Base-by-base conservation (phyloP, 1,140 invertebrate genomes). In the Cardiocondyla obscurior region DNA sequence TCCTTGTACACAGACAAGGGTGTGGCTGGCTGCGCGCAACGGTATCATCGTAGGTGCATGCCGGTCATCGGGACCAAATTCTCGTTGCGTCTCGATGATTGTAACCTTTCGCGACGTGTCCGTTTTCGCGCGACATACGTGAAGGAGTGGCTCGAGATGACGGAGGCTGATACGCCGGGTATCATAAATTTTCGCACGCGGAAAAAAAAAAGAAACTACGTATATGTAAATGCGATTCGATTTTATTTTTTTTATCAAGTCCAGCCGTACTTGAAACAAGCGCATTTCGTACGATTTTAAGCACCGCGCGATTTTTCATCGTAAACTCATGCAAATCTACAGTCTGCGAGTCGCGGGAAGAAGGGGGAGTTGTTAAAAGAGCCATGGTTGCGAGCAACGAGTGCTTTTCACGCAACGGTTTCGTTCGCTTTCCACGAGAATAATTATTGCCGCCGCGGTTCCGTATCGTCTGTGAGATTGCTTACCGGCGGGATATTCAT, bases 11-110 rank as follows among this genome's bases (percentile, higher is more conserved):
- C 86, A 85, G 81, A 79, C 82, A 85, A 92, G 89, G 92, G 92
- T 91, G 92, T 93, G 92, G 92, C 92, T 90, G 83, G 83, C 60
- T 82, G 76, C 77, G 89, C 82, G 88, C 91, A 93, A 92, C 91
- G 91, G 91, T 92, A 93, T 92, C 91, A 92, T 92, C 90, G 90
- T 81, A 64, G 69, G 85, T 84, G 85, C 91, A 88, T 88, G 79
- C 87, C 82, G 87, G 88, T 90, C 87, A 88, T 90, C 90, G 79
- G 82, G 76, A 90, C 64, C 33, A 46, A 81, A 81, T 84, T 82
- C 77, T 73, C 67, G 19, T 58, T 72, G 77, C 77, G n/a, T 58
- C 39, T 79, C 33, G 77, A 57, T 1, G 67, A 44, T 42, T 28
- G 74, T 33, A 28, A 79, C 46, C 46, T 79, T 67, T 67, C 53